Evolutionary conservation across 2,888 invertebrate species (phyloP), one percentile per base, ranked within the genome.

Genomic region (Pheosia tremula): DNA sequence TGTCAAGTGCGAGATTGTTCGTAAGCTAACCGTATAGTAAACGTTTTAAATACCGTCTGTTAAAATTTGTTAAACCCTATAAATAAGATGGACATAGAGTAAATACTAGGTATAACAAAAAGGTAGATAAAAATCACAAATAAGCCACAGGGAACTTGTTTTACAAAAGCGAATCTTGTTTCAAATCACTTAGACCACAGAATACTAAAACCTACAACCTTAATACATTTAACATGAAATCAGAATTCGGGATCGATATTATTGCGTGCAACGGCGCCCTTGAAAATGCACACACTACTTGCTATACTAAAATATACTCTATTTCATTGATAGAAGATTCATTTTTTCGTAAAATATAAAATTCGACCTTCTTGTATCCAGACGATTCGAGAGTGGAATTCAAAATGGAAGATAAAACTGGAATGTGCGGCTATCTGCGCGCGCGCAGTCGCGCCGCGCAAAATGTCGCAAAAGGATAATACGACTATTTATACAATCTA

Each of bases 351-450:
- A 56, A 4, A 47, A 50, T 0, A 3, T 36, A 36, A 58, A 57
- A 59, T 62, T 62, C 66, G 61, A 66, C 64, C 71, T 72, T 77
- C 67, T 61, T 73, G 62, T 54, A 66, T 64, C 68, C 69, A 72
- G 77, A 75, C 77, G 60, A 60, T 59, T 53, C 60, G 67, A 58
- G 68, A 59, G 57, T 70, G 78, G 79, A 79, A 78, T 78, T 73
- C 68, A 68, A 76, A 78, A 76, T 74, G 72, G 64, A 69, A 75
- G 78, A 74, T 75, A 74, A 71, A 74, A 70, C 50, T 66, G 70
- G 78, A 67, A 75, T 77, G 77, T 64, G n/a, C 59, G 57, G 61
- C 54, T 74, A 75, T 76, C 71, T 67, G 60, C 57, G 65, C 62
- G 60, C 57, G 71, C 68, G 61, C 63, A 60, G 59, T 65, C 57